A percentile compares a stretch with the other conserved stretches of the same genome.
Conservation (phyloP, 2,113 vertebrate genomes). For the Pholis gunnellus region DNA sequence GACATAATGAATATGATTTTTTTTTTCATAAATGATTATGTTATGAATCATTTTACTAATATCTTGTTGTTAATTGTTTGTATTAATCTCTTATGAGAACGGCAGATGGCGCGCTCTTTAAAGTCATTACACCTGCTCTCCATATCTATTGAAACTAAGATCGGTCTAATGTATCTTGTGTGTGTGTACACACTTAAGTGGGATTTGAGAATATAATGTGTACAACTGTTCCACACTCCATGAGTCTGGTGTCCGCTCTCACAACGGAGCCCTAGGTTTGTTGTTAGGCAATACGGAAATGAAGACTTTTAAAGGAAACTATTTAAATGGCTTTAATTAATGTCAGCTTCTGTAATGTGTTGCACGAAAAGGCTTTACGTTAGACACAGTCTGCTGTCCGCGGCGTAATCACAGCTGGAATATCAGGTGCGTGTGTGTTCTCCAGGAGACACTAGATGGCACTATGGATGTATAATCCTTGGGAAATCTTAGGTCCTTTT, state of each 20-base stretch:
- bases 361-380: not conserved
- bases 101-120: not conserved
- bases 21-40: conserved; percentile 18
- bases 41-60: conserved; percentile 36
- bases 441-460: conserved; percentile 84
- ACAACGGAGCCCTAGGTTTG: not conserved
- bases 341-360: conserved; percentile 1
- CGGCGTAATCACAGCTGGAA: conserved; percentile 10
- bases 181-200: not conserved
- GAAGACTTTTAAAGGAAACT: not conserved
- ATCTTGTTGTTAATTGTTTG: conserved; percentile 33
- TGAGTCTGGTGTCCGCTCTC: not conserved
- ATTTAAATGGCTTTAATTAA: not conserved
- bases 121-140: conserved; percentile 3
- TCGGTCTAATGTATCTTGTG: not conserved
- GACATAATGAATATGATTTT: conserved; percentile 27
- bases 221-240: not conserved
- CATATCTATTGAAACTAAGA: not conserved
- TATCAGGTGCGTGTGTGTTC: conserved; percentile 39
- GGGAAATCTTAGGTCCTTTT: conserved; percentile 14
- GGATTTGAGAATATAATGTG: not conserved
- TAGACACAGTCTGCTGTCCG: not conserved
- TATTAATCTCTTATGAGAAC: conserved; percentile 4
- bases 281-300: not conserved
- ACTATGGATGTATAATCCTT: conserved; percentile 77